Evolutionary conservation across 1,140 invertebrate genomes (phyloP), one percentile per base, ranked within the genome.

Genomic region (Globodera ellingtonae): DNA sequence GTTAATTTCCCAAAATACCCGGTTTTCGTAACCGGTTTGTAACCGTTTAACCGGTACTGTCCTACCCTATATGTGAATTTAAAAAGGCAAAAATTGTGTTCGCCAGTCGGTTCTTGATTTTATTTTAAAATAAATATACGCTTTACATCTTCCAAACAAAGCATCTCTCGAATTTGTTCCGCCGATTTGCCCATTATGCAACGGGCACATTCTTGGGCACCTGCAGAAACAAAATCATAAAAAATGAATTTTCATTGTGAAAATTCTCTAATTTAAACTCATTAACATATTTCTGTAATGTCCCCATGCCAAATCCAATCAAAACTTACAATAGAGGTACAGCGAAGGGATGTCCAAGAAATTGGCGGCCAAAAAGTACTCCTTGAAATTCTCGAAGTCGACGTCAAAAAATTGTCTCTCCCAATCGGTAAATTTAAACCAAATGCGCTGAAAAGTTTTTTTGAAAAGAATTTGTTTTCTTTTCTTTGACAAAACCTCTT

Each of bases 101-200:
- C 24, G 24, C 24, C 24, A 24, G 24, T 24, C 1, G 24, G 24
- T 24, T 1, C 1, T 24, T 18, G 52, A 59, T 15, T 21, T 71
- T 21, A 71, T 74, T 74, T 74, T 6, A 56, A 35, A n/a, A 15
- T 5, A 59, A 59, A 24, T 4, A 76, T 24, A 76, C 10, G 47
- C 5, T 44, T 77, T 35, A 77, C 75, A 21, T 77, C 75, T 7
- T 65, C 62, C 75, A 77, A 50, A 13, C 75, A 67, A 35, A 77
- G 56, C 75, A 77, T 77, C 4, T 77, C 75, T 2, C 75, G 56
- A n/a, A 77, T 77, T 21, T 77, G 4, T 47, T 77, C 75, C 9
- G 62, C 21, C n/a, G n/a, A 24, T 67, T 77, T 77, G 48, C 67
- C 75, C 75, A 77, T 77, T 50, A 77, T 77, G 69, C 62, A 15